A percentile compares a stretch with the other conserved stretches of the same genome.
Evolutionary conservation across 1,140 invertebrate genomes (phyloP).

Genomic region (Zaprionus ghesquierei): DNA sequence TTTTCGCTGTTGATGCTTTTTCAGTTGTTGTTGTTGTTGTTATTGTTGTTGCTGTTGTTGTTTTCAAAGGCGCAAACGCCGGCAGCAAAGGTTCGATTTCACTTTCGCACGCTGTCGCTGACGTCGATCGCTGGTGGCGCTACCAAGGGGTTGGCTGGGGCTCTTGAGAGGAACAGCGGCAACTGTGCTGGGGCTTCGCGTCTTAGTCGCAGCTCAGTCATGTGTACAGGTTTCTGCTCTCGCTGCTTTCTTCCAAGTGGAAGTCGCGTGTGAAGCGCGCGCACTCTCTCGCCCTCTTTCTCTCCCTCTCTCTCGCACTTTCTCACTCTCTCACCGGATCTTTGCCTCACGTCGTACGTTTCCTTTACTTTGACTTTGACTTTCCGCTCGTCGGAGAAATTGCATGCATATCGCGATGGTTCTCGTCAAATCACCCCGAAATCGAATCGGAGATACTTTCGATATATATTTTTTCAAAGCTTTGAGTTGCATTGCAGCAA

Average conservation of each 20-base stretch:
- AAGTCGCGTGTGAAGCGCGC: slow-evolving; percentile 20
- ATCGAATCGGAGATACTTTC: not conserved
- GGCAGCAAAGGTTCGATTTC: slow-evolving; percentile 79
- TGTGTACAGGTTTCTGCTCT: slow-evolving; percentile 52
- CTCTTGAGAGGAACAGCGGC: slow-evolving; percentile 10
- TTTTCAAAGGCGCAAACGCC: slow-evolving; percentile 68
- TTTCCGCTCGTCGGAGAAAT: slow-evolving; percentile 17
- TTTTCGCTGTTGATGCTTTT: slow-evolving; percentile 36
- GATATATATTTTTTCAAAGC: not conserved
- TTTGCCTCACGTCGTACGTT: not conserved
- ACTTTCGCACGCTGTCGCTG: slow-evolving; percentile 76
- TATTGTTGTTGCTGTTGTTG: slow-evolving; percentile 37
- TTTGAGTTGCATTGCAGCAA: not conserved
- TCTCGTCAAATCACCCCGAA: not conserved
- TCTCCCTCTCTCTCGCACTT: slow-evolving; percentile 34
- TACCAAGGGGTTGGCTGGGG: slow-evolving; percentile 2
- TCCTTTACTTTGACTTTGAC: not conserved
- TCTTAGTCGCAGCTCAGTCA: slow-evolving; percentile 31
- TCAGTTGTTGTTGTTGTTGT: slow-evolving; percentile 34
- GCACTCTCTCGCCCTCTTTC: slow-evolving; percentile 16
- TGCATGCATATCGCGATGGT: slow-evolving; percentile 2
- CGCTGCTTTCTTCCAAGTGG: slow-evolving; percentile 65
- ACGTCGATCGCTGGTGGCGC: slow-evolving; percentile 37
- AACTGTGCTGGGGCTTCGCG: slow-evolving; percentile 5
- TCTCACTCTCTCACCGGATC: slow-evolving; percentile 27